A percentile compares a stretch with the other conserved stretches of the same genome.
Evolutionary conservation across 2,888 invertebrate species (phyloP).

Genomic region (Trachelus tabidus): DNA sequence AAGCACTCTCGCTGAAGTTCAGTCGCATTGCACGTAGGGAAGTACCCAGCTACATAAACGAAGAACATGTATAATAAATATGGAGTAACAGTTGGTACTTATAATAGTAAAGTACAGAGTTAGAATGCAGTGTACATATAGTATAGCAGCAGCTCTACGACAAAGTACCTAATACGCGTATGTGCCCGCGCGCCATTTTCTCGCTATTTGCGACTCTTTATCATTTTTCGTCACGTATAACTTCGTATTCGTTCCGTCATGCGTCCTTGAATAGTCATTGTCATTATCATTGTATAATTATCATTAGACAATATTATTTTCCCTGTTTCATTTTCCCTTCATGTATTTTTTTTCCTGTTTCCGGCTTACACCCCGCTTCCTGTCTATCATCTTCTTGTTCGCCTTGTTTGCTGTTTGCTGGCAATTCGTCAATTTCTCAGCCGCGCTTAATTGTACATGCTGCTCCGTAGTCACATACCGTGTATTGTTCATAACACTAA

Average conservation of each 20-base stretch:
- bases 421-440: background rate
- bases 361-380: background rate
- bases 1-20: conserved; percentile 18
- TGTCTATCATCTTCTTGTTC: background rate
- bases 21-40: conserved; percentile 42
- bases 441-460: background rate
- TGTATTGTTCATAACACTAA: conserved; percentile 48
- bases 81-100: conserved; percentile 39
- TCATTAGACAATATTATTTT: conserved; percentile 11
- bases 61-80: conserved; percentile 61
- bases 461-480: background rate
- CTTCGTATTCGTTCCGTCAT: background rate
- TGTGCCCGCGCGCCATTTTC: conserved; percentile 31
- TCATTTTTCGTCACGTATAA: background rate
- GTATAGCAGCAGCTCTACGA: conserved; percentile 46
- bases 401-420: background rate
- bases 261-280: conserved; percentile 26
- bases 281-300: conserved; percentile 18
- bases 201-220: conserved; percentile 12
- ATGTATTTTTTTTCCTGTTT: background rate
- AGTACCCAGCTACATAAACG: conserved; percentile 51
- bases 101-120: conserved; percentile 48
- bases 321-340: conserved; percentile 14
- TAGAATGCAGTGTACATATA: conserved; percentile 55
- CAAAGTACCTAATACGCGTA: conserved; percentile 40